Evolutionary conservation across 1,140 invertebrate genomes (phyloP), one percentile per base, ranked within the genome.

Genomic region (Macrobrachium rosenbergii): DNA sequence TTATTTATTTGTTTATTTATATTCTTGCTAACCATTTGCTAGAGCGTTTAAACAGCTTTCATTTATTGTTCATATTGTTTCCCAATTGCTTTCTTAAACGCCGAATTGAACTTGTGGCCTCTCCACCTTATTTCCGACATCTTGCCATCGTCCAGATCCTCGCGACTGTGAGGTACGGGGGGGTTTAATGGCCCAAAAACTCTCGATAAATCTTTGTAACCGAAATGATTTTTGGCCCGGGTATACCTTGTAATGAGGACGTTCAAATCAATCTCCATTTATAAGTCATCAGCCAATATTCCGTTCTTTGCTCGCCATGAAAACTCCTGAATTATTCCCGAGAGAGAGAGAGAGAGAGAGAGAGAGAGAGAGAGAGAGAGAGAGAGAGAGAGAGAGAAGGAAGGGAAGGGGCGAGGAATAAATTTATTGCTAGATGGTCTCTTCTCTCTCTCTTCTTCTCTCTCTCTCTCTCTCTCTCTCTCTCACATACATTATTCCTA

Each of bases 211-310:
- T 52, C 52, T 2, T 52, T 52, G 52, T 52, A 52, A 52, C 52
- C 75, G 43, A 77, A 21, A 52, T 77, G 75, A n/a, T 77, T 77
- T 77, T 77, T 52, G 52, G 52, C 52, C 52, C 2, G 52, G 52
- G 52, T 8, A 52, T 52, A 52, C 52, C 12, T 12, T 52, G 52
- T 52, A 52, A 52, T 52, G 69, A n/a, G 69, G 69, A 72, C 69
- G 23, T 76, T 43, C 63, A 83, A 83, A 83, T 84, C 76, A 84
- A 84, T 84, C 83, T 84, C 60, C 83, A 78, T 84, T 75, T 84
- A 52, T 84, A 62, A 58, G 83, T 84, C 83, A 77, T 84, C 73
- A 84, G 17, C 75, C 75, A 78, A 78, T 84, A 83, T 83, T 78
- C 83, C 60, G 64, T 75, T 67, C 73, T 28, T 78, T 52, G 62